A percentile compares a stretch with the other conserved stretches of the same genome.
These are phyloP conservation scores for Andrena fulva DNA, from an alignment of 2,888 invertebrate genomes.

Conservation along the genomic window DNA sequence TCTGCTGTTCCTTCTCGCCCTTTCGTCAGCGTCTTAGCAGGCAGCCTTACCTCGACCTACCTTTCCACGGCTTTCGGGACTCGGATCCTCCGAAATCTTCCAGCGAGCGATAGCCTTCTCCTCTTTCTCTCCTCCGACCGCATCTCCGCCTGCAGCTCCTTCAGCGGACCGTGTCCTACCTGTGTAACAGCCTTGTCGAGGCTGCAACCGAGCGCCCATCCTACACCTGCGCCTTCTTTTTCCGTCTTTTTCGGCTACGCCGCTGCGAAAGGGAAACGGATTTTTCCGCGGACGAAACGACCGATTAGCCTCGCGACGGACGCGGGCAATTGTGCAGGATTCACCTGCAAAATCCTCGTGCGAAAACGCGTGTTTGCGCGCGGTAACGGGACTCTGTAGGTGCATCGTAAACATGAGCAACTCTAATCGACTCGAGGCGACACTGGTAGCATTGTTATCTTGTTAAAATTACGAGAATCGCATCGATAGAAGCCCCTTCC, in stretches of 20 bases:
- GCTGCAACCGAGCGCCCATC: not conserved
- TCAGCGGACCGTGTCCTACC: slow-evolving; percentile 49
- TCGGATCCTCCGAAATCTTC: slow-evolving; percentile 1
- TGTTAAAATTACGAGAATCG: not conserved
- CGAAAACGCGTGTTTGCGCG: slow-evolving; percentile 31
- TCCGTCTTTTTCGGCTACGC: not conserved
- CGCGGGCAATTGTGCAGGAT: slow-evolving; percentile 42
- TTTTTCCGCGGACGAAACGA: not conserved
- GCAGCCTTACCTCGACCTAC: slow-evolving; percentile 52
- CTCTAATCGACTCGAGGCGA: slow-evolving; percentile 29
- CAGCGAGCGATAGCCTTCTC: slow-evolving; percentile 8
- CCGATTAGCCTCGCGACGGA: slow-evolving; percentile 12
- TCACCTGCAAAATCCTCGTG: slow-evolving; percentile 18
- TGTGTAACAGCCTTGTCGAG: slow-evolving; percentile 10
- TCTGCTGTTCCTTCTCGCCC: slow-evolving; percentile 10
- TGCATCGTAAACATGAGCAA: slow-evolving; percentile 12
- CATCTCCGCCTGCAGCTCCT: slow-evolving; percentile 17
- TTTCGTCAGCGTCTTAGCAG: not conserved
- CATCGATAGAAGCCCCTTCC: not conserved
- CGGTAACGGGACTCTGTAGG: slow-evolving; percentile 49
- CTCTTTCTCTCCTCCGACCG: not conserved
- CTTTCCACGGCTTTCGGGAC: slow-evolving; percentile 49
- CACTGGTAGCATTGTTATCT: slow-evolving; percentile 1
- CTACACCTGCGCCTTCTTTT: slow-evolving; percentile 10
- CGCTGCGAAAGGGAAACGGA: slow-evolving; percentile 34